Base-by-base conservation (phyloP, 2,113 vertebrate species). In the Leptocoma aspasia region DNA sequence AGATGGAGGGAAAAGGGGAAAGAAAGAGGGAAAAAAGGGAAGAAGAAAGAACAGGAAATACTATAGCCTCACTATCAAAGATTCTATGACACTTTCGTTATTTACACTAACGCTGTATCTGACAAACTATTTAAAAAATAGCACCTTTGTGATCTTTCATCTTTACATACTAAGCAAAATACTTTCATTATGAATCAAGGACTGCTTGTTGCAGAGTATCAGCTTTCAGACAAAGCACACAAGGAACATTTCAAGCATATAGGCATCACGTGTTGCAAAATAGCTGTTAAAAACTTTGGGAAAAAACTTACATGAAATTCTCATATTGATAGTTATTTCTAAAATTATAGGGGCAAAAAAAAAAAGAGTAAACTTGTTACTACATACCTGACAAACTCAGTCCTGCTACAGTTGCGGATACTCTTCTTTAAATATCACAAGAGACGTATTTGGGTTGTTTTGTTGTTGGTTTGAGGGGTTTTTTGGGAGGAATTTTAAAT, bases 11-110 rank as follows among this genome's bases (percentile, higher is more conserved):
- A 1, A 37, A 11, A 21, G 7, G 2, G 5, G 22, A 52, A 24
- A 4, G 13, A 21, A 53, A 53, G 8, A 60, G 3, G 5, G 9
- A 11, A 31, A 24, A 45, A 60, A 50, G 12, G 3, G 11, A 66
- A 49, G 15, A 50, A 42, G 16, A 45, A 53, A 44, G 12, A 35
- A 26, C 5, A 31, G n/a, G 13, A 63, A 50, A 52, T 24, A 20
- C 2, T 63, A 5, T 8, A 16, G 3, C 9, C 18, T n/a, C 21
- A 6, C 8, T 41, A 6, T 13, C 5, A 83, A 81, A 50, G 13
- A 10, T 7, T 86, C 75, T 53, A 63, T 1, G 0, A n/a, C 27
- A 5, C 6, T 47, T 54, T 65, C 0, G 0, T 37, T 37, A 33
- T 10, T 73, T 49, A 45, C 2, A 15, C 5, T 50, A 57, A 33